Conservation (phyloP, 2,797 vertebrate genomes). For the Brotula barbata region DNA sequence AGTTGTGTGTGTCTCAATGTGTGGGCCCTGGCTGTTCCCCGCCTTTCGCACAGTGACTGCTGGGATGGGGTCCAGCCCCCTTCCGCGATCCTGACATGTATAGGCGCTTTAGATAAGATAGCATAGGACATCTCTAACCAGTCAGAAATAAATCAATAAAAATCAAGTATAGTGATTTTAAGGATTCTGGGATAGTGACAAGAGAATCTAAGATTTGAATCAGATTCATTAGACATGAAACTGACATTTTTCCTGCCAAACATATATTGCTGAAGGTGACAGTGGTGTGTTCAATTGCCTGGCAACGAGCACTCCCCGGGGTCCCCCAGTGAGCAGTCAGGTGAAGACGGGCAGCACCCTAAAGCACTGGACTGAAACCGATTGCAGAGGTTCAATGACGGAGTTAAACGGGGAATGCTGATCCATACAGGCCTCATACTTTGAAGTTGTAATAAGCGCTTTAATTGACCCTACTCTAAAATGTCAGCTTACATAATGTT, state of each 20-base stretch:
- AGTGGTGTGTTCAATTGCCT: conserved; percentile 62
- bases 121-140: conserved; percentile 7
- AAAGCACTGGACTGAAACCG: conserved; percentile 31
- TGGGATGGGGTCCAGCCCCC: no score
- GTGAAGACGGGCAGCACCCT: conserved; percentile 59
- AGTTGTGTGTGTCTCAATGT: no score
- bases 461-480: no score
- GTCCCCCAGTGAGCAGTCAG: conserved; percentile 51
- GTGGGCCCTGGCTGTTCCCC: no score
- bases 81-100: no score
- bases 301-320: conserved; percentile 68
- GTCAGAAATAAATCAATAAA: conserved; percentile 28
- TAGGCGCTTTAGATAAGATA: no score
- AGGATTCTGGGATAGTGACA: not conserved
- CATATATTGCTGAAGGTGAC: conserved; percentile 50
- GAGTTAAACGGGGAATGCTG: conserved; percentile 17
- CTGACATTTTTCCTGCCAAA: conserved; percentile 34
- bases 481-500: no score
- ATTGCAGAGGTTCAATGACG: conserved; percentile 19
- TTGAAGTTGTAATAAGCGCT: conserved; percentile 1
- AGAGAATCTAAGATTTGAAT: not conserved
- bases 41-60: no score
- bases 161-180: not conserved
- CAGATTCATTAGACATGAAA: conserved; percentile 25
- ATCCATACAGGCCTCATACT: conserved; percentile 4